Evolutionary conservation across 2,888 invertebrate genomes (phyloP).

Genomic region (Nomada fucata): DNA sequence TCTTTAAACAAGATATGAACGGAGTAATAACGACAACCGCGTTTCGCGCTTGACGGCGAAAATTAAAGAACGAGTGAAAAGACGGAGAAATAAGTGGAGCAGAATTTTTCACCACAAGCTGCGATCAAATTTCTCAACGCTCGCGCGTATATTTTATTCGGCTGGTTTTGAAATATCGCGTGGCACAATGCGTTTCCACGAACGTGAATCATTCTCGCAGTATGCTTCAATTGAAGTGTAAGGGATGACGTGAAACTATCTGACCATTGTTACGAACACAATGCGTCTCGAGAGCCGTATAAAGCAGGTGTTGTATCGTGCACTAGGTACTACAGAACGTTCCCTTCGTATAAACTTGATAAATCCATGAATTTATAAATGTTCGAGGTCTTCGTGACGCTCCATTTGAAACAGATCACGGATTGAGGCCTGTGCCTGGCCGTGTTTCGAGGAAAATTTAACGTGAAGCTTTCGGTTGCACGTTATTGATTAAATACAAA

Average conservation of each 20-base stretch:
- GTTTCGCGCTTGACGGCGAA: too few species aligned
- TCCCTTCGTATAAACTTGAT: slow-evolving; percentile 9
- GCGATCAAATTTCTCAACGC: background rate
- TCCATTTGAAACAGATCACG: slow-evolving; percentile 34
- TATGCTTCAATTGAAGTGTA: slow-evolving; percentile 1
- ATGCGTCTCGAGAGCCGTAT: slow-evolving; percentile 12
- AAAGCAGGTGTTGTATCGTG: background rate
- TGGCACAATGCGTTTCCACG: background rate
- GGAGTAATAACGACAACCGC: too few species aligned
- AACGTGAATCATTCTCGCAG: slow-evolving; percentile 15
- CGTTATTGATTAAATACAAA: too few species aligned
- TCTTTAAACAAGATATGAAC: too few species aligned
- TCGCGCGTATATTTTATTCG: background rate
- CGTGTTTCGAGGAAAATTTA: too few species aligned
- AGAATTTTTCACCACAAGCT: background rate
- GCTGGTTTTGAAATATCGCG: background rate
- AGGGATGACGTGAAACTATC: slow-evolving; percentile 32
- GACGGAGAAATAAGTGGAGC: background rate
- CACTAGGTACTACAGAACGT: background rate
- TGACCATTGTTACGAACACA: slow-evolving; percentile 19
- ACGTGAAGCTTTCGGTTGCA: background rate
- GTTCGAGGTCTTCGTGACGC: too few species aligned
- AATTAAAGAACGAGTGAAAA: too few species aligned
- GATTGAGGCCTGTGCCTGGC: slow-evolving; percentile 17
- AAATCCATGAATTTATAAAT: slow-evolving; percentile 1